These are phyloP conservation scores for Ostrea denselamellosa DNA, from an alignment of 1,140 invertebrate species.

Conservation along the genomic window DNA sequence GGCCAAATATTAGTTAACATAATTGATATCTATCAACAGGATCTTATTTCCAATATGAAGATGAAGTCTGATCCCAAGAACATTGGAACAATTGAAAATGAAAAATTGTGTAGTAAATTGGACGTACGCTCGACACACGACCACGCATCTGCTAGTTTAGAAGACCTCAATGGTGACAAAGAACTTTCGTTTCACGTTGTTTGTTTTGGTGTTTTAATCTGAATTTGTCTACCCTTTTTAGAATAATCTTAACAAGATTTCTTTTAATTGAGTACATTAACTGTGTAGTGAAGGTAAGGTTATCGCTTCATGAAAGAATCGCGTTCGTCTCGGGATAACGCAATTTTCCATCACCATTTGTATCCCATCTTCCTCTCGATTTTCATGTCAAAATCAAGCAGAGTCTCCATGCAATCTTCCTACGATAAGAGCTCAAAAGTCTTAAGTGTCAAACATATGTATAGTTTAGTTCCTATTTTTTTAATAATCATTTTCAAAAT, in stretches of 20 bases:
- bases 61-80: constrained; percentile 49
- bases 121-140: constrained; percentile 44
- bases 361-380: neutral
- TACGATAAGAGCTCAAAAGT: neutral
- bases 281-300: neutral
- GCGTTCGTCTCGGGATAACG: neutral
- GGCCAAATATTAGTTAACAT: constrained; percentile 63
- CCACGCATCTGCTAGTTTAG: constrained; percentile 52
- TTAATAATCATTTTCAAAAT: too few relatives aligned
- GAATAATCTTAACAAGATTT: constrained; percentile 12
- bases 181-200: constrained; percentile 10
- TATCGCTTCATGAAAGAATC: neutral
- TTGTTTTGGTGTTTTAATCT: constrained; percentile 35
- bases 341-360: neutral
- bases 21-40: constrained; percentile 59
- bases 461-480: too few relatives aligned
- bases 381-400: neutral
- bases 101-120: constrained; percentile 49
- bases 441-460: too few relatives aligned
- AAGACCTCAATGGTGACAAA: neutral
- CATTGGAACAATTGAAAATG: constrained; percentile 53
- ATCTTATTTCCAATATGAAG: constrained; percentile 53
- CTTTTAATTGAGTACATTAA: constrained; percentile 1
- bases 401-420: neutral
- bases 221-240: constrained; percentile 9